A percentile compares a stretch with the other conserved stretches of the same genome.
Conservation (phyloP, 2,797 vertebrate genomes). For the Amniataba percoides region DNA sequence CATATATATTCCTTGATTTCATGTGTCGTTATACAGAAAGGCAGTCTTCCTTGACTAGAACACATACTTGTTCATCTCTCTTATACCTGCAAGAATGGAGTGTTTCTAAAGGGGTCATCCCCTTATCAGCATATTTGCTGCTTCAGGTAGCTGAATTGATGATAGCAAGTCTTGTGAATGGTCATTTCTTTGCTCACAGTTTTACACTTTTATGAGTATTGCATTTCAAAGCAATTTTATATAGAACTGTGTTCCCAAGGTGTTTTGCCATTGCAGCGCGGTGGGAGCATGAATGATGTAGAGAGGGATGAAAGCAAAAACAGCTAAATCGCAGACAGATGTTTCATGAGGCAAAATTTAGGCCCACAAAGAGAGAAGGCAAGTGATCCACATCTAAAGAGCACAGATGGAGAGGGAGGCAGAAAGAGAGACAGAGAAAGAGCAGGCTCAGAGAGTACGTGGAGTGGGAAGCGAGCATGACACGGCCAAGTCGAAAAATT, state of each 20-base stretch:
- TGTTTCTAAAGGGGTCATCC: constrained; percentile 34
- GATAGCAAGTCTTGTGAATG: constrained; percentile 28
- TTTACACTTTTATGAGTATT: constrained; percentile 45
- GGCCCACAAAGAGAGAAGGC: constrained; percentile 59
- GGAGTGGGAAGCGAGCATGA: constrained; percentile 71
- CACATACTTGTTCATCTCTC: constrained; percentile 13
- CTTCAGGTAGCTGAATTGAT: constrained; percentile 49
- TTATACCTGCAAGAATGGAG: constrained; percentile 24
- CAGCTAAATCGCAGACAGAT: constrained; percentile 63
- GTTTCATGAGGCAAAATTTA: constrained; percentile 62
- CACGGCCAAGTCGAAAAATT: constrained; percentile 76
- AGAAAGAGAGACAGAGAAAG: constrained; percentile 22
- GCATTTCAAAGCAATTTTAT: constrained; percentile 59
- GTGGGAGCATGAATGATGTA: constrained; percentile 35
- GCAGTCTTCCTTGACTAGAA: constrained; percentile 10
- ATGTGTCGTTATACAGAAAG: neutral
- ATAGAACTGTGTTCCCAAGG: constrained; percentile 47
- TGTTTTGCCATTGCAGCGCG: constrained; percentile 46
- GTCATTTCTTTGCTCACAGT: constrained; percentile 38
- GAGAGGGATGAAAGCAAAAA: constrained; percentile 57
- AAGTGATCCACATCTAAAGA: constrained; percentile 68
- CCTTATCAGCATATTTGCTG: constrained; percentile 36
- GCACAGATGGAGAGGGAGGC: constrained; percentile 60
- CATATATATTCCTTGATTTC: constrained; percentile 21
- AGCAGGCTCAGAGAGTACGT: constrained; percentile 36